Conservation (phyloP, 2,113 vertebrate genomes). For the Hyaena hyaena region DNA sequence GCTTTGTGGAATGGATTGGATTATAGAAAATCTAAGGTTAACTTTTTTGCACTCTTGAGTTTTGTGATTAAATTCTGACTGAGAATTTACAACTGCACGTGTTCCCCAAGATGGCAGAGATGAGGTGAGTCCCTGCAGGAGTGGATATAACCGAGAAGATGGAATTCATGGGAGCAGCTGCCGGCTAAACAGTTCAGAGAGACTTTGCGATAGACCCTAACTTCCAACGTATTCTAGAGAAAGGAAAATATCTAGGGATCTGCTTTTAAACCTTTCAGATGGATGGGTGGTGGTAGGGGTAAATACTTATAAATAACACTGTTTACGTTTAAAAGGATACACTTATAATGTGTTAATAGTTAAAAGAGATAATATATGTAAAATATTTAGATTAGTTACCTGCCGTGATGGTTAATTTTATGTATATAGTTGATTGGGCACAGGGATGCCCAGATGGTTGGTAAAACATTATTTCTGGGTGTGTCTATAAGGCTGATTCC, state of each 20-base stretch:
- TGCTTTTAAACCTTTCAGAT: neutral
- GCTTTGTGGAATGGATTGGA: neutral
- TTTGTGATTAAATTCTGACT: neutral
- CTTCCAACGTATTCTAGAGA: neutral
- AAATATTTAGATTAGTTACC: neutral
- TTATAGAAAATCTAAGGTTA: neutral
- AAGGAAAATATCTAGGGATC: neutral
- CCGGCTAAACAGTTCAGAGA: neutral
- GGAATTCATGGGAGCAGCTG: fast-evolving
- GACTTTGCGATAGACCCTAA: neutral
- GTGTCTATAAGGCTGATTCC: neutral
- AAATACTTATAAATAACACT: neutral
- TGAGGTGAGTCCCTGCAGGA: neutral
- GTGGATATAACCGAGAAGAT: neutral
- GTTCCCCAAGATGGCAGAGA: neutral
- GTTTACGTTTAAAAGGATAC: neutral
- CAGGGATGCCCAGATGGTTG: neutral
- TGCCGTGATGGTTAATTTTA: neutral
- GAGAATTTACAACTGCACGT: neutral
- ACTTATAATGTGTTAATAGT: neutral
- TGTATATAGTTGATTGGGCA: neutral
- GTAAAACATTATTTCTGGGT: neutral
- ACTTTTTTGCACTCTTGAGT: neutral
- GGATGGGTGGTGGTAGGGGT: fast-evolving
- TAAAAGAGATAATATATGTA: neutral